A percentile compares a stretch with the other conserved stretches of the same genome.
phyloP scores from a whole-genome alignment of 2,888 invertebrate species.

The Acanthococcus lagerstroemiae region DNA sequence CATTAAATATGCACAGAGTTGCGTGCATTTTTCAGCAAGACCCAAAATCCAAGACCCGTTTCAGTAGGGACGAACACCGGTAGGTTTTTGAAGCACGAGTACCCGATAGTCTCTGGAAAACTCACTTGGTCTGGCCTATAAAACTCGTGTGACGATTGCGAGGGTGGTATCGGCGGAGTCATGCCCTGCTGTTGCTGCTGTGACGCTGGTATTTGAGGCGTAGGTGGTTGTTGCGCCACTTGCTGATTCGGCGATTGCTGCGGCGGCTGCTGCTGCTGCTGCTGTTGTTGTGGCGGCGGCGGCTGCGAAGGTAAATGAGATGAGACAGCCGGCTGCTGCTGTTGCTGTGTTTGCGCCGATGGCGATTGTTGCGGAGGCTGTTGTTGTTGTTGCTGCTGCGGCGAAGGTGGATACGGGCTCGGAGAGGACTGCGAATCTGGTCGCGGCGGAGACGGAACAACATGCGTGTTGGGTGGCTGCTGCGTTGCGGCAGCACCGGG shows the following conservation, averaged over 20 bases:
- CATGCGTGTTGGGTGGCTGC: slow-evolving; percentile 13
- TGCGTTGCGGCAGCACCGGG: neutral
- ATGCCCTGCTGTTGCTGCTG: slow-evolving; percentile 43
- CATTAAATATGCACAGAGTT: no score
- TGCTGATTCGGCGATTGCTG: slow-evolving; percentile 43
- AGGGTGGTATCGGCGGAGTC: slow-evolving; percentile 40
- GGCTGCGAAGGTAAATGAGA: slow-evolving; percentile 33
- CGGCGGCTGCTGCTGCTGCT: slow-evolving; percentile 35
- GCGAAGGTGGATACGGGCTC: slow-evolving; percentile 19
- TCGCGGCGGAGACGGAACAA: slow-evolving; percentile 18
- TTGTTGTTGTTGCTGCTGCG: slow-evolving; percentile 17
- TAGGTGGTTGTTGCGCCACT: slow-evolving; percentile 45
- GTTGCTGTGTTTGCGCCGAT: slow-evolving; percentile 3
- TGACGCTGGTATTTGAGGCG: slow-evolving; percentile 41
- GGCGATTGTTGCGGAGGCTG: neutral
- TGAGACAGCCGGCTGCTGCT: slow-evolving; percentile 32
- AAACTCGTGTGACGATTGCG: slow-evolving; percentile 45
- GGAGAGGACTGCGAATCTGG: slow-evolving; percentile 21
- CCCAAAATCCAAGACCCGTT: no score
- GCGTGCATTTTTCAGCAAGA: no score
- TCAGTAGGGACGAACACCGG: no score
- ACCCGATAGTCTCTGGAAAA: no score
- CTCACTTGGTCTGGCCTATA: slow-evolving; percentile 47
- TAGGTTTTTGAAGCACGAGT: no score
- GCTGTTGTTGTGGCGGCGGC: slow-evolving; percentile 42